Percentiles rank a stretch among this genome's conserved stretches.
Evolutionary conservation across 2,113 vertebrate species (phyloP).

Genomic region (Alligator mississippiensis): DNA sequence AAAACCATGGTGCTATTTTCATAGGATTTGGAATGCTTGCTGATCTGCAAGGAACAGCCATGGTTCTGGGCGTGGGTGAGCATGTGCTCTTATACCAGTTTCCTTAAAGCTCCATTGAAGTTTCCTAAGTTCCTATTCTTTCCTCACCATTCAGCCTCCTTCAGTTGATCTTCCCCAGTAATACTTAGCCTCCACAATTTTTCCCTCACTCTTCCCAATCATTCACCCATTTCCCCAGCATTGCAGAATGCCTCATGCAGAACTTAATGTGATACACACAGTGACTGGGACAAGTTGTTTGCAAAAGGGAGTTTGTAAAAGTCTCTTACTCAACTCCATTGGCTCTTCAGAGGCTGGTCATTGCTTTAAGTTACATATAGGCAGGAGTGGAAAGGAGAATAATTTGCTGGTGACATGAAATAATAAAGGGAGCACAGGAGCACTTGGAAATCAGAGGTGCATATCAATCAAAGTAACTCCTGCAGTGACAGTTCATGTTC

Average conservation of each 20-base stretch:
- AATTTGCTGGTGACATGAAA: neutral
- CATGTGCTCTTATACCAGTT: neutral
- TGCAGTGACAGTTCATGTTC: neutral
- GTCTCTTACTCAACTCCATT: neutral
- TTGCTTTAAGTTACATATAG: neutral
- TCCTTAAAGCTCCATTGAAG: neutral
- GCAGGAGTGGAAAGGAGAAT: neutral
- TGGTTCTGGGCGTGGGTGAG: too few species aligned
- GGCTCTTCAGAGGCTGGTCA: neutral
- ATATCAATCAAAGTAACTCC: neutral
- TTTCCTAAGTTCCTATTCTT: neutral
- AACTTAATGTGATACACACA: neutral
- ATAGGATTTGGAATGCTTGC: too few species aligned
- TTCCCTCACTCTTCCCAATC: neutral
- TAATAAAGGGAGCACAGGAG: neutral
- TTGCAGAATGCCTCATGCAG: neutral
- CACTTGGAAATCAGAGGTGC: neutral
- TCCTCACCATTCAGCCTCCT: neutral
- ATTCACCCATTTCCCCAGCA: neutral
- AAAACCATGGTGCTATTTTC: too few species aligned
- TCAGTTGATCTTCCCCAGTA: neutral
- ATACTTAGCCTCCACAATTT: neutral
- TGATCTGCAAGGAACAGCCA: too few species aligned
- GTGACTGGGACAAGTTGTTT: neutral
- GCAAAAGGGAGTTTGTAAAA: neutral